A percentile compares a stretch with the other conserved stretches of the same genome.
Evolutionary conservation across 1,140 invertebrate genomes (phyloP).

Genomic region (Leptopilina clavipes): DNA sequence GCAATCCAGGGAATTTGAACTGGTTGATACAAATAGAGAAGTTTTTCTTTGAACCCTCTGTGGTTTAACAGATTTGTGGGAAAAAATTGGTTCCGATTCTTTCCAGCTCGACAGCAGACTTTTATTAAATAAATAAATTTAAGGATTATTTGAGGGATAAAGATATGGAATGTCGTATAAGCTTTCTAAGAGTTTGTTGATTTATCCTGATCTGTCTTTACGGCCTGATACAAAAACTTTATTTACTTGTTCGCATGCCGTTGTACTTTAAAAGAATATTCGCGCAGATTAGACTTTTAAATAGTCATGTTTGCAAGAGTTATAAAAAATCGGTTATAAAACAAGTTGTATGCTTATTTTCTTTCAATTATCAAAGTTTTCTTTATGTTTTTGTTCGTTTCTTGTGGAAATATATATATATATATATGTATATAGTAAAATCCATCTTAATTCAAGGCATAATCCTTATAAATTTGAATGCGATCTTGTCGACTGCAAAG

Average conservation of each 20-base stretch:
- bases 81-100: neutral
- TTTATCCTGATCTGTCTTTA: no score
- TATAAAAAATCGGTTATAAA: no score
- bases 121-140: no score
- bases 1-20: neutral
- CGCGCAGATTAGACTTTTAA: no score
- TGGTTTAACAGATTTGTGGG: neutral
- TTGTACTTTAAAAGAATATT: no score
- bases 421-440: neutral
- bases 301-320: no score
- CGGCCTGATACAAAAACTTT: no score
- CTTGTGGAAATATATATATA: neutral
- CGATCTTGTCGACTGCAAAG: constrained; percentile 25
- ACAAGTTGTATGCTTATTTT: no score
- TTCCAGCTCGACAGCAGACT: neutral
- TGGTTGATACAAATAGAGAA: neutral
- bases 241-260: no score
- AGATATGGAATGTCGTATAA: no score
- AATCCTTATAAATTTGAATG: constrained; percentile 30
- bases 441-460: neutral
- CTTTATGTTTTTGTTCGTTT: neutral
- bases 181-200: no score
- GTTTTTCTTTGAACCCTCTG: neutral
- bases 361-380: neutral
- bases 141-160: no score